These are phyloP conservation scores for Aporophyla nigra DNA, from an alignment of 2,888 invertebrate genomes.

Conservation along the genomic window DNA sequence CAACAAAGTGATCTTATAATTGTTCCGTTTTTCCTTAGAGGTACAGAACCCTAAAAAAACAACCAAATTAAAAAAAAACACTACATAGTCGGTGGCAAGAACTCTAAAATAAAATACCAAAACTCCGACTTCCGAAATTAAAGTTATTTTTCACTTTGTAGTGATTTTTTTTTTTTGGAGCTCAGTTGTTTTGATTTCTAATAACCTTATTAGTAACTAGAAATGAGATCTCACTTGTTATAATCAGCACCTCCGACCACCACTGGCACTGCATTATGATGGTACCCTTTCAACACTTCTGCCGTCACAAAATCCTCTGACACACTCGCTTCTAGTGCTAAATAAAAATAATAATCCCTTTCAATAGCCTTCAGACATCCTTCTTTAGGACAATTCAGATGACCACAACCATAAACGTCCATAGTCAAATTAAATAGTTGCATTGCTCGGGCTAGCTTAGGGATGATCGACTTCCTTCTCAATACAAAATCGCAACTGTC, in stretches of 20 bases:
- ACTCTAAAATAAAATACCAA: no score
- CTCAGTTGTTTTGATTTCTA: no score
- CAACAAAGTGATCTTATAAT: no score
- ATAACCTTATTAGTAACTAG: background rate
- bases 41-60: no score
- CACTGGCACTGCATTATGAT: slow-evolving; percentile 92
- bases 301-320: slow-evolving; percentile 82
- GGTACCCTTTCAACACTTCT: slow-evolving; percentile 84
- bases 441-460: slow-evolving; percentile 84
- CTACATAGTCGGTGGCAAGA: no score
- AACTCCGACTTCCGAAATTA: no score
- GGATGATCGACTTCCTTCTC: slow-evolving; percentile 63
- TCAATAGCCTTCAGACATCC: slow-evolving; percentile 74
- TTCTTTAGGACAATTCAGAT: slow-evolving; percentile 69
- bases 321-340: slow-evolving; percentile 76
- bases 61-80: no score
- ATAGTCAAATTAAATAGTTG: slow-evolving; percentile 75
- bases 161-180: no score
- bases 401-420: slow-evolving; percentile 87
- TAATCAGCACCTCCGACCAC: slow-evolving; percentile 93
- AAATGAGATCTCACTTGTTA: slow-evolving; percentile 74
- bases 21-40: no score
- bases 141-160: no score
- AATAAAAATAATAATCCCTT: slow-evolving; percentile 82
- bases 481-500: slow-evolving; percentile 70